phyloP scores from a whole-genome alignment of 2,113 vertebrate species.

The Zosterops pallidus region DNA sequence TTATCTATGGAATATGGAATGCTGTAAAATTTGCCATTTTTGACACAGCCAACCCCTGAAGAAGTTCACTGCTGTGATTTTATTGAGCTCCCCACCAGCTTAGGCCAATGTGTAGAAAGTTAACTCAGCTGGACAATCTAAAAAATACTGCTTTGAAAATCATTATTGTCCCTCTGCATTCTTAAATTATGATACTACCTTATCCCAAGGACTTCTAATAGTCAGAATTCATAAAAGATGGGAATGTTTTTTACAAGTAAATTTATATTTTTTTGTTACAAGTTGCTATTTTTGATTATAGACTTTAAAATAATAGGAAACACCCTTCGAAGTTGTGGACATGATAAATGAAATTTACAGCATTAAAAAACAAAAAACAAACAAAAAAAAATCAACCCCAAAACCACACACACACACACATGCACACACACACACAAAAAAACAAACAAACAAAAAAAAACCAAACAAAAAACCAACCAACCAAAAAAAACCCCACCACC shows the following conservation, averaged over 20 bases:
- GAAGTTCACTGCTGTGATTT: not conserved
- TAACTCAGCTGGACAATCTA: not conserved
- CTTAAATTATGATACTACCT: not conserved
- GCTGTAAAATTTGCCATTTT: not conserved
- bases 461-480: too few relatives aligned
- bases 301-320: not conserved
- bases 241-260: not conserved
- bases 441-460: not conserved
- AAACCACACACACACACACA: too few relatives aligned
- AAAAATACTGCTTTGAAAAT: not conserved
- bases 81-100: not conserved
- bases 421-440: not conserved
- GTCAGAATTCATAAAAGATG: not conserved
- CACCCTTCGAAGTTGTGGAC: not conserved
- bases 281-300: not conserved
- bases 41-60: not conserved
- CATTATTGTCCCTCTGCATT: not conserved
- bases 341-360: not conserved
- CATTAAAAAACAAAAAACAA: not conserved
- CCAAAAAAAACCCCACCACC: too few relatives aligned
- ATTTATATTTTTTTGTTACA: not conserved
- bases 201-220: not conserved
- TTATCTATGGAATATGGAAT: not conserved
- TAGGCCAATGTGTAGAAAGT: not conserved
- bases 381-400: too few relatives aligned